Base-by-base conservation (phyloP, 1,140 invertebrate species). In the Globodera ellingtonae region DNA sequence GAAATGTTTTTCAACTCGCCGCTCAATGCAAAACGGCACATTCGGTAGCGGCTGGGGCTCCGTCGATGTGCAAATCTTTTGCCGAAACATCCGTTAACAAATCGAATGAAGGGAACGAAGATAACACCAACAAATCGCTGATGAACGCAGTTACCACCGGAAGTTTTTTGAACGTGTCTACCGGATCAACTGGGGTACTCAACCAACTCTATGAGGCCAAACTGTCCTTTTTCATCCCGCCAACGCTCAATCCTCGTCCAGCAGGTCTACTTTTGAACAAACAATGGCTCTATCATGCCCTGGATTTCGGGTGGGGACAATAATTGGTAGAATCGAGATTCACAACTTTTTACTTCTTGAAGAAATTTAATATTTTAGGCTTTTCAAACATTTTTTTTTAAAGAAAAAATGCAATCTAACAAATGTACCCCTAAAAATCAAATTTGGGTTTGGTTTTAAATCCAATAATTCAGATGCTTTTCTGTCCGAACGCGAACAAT, bases 201-300 rank as follows among this genome's bases (percentile, higher is more conserved):
- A 77, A 77, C 65, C 59, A 77, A 44, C 62, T 77, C 24, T 77
- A 65, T 50, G 75, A 77, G 10, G 75, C 62, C 13, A 62, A 69
- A 6, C 10, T 48, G 3, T 77, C 75, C 48, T 77, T 77, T 67
- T 77, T 77, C 67, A 50, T 77, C 46, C 75, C 75, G 5, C 75
- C 75, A 5, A 48, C 75, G 10, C 65, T 77, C 21, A 77, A 69
- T 13, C 75, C 75, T 7, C n/a, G 75, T 35, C 44, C 62, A 77
- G 75, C 75, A 69, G 75, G 75, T 77, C 44, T 15, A 44, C 47
- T 10, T 18, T 5, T 50, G 47, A 50, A 74, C 35, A 35, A 35
- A 35, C 35, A 35, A 35, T 35, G 35, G 35, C 35, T 35, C 35
- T 1, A 2, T 35, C 35, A 35, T 0, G n/a, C n/a, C n/a, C n/a